Base-by-base conservation (phyloP, 1,140 invertebrate species). In the Drosophila rufa region DNA sequence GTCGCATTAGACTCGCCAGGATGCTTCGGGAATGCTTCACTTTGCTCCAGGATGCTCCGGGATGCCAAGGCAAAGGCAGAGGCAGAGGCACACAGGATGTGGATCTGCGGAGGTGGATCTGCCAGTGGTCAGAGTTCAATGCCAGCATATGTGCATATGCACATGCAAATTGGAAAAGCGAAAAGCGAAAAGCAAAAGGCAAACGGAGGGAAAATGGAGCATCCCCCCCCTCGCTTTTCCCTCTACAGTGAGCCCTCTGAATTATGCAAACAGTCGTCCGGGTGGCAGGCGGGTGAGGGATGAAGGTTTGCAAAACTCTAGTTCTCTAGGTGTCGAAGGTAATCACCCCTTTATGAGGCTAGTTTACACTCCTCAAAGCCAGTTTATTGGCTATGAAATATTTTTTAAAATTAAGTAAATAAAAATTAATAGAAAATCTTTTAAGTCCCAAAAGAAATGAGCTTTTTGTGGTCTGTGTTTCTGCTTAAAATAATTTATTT, bases 1-100 rank as follows among this genome's bases (percentile, higher is more conserved):
- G 85, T 69, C 81, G 71, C 81, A 85, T 84, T 84, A 82, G 77
- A 89, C 71, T 71, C 83, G 79, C 56, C 79, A 76, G 78, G 65
- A 79, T 70, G 62, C 22, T 25, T 25, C 22, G 22, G 22, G 22
- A 25, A 25, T 25, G 22, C 22, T 25, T 25, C 22, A 25, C 22
- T 25, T 25, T 25, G 22, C 53, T 25, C 45, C 17, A 15, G 15
- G 27, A 19, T 38, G 53, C 56, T 25, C 25, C 9, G 22, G 15
- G 27, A 56, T 56, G 53, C 36, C 22, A 19, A 8, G 33, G 53
- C 53, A 55, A 15, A 2, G n/a, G 17, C 33, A 38, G 15, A 3
- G 19, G 17, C 51, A 40, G 3, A 22, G 53, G 33, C 30, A 9
- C 0, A 30, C 5, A 14, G 30, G 6, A 4, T 4, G 40, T 7